Base-by-base conservation (phyloP, 2,113 vertebrate species). In the Pygoscelis antarcticus region DNA sequence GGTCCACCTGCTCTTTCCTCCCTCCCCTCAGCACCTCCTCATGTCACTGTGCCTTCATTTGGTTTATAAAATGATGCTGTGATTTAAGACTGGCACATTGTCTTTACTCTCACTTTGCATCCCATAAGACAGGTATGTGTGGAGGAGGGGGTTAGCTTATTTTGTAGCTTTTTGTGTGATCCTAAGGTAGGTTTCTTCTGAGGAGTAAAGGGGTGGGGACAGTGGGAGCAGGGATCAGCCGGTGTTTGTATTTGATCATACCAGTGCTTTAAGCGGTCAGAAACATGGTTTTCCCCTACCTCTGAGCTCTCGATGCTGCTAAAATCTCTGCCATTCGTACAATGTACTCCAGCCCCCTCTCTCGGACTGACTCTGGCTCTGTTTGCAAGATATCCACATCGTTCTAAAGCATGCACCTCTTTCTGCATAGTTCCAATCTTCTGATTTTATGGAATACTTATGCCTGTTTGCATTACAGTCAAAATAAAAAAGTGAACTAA, bases 401-500 rank as follows among this genome's bases (percentile, higher is more conserved):
- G 96, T 94, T 93, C 90, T 85, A 57, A 95, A 97, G 98, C 98
- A 98, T 98, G 98, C 98, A 96, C 96, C 91, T 97, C 89, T 97
- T 85, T 98, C 97, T 97, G 97, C 98, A 96, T 97, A 97, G 93
- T 95, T 86, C 97, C 79, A 3, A 83, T 94, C 98, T 98, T 96
- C 97, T 94, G 64, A 95, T 98, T 96, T 96, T 97, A 97, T 93
- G 98, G 97, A 97, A 97, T 97, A 97, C 96, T 97, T 98, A 97
- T 98, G 98, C 98, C 97, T 98, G 98, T 98, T 98, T 98, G 98
- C 98, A 98, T 98, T 97, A 97, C 97, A 65, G 96, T 98, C 91
- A 80, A 83, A 98, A 98, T 98, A 97, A 98, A 98, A 98, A 97
- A 93, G 93, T 60, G 79, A 95, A 97, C 74, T 68, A 5, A 64